Evolutionary conservation across 1,140 invertebrate species (phyloP).

Genomic region (Mesaphorura yosii): DNA sequence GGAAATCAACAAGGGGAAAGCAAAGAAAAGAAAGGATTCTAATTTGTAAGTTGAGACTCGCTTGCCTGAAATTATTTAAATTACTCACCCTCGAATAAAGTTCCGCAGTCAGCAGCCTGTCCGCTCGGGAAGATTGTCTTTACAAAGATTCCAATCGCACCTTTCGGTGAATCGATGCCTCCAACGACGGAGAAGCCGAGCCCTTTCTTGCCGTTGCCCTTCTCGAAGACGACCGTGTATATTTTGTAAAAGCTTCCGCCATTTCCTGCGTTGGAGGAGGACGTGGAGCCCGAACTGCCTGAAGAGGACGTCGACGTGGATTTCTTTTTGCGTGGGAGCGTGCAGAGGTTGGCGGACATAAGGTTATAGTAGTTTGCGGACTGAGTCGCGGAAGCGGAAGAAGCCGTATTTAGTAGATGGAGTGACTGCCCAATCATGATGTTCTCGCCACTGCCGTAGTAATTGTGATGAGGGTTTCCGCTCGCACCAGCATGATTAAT

Average conservation of each 20-base stretch:
- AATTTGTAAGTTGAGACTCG: no score
- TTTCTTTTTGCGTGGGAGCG: constrained; percentile 23
- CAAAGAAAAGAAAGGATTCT: no score
- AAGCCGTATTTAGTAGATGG: not conserved
- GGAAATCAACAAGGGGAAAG: no score
- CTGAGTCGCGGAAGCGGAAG: not conserved
- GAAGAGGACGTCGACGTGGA: constrained; percentile 1
- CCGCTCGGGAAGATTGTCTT: constrained; percentile 80
- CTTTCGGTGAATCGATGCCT: constrained; percentile 73
- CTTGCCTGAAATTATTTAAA: no score
- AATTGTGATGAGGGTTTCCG: not conserved
- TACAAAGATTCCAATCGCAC: constrained; percentile 78
- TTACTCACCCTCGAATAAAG: constrained; percentile 65
- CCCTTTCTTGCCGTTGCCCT: constrained; percentile 70
- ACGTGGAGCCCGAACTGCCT: constrained; percentile 30
- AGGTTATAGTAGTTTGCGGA: constrained; percentile 9
- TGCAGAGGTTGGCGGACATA: constrained; percentile 23
- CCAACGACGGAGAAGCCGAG: constrained; percentile 86
- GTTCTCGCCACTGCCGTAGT: not conserved
- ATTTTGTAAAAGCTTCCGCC: constrained; percentile 35
- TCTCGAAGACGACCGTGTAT: constrained; percentile 53
- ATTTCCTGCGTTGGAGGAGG: constrained; percentile 41
- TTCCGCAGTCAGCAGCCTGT: constrained; percentile 68
- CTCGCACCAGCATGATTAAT: not conserved
- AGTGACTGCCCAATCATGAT: not conserved